These are phyloP conservation scores for Sakesphorus luctuosus DNA, from an alignment of 2,113 vertebrate species.

Conservation along the genomic window DNA sequence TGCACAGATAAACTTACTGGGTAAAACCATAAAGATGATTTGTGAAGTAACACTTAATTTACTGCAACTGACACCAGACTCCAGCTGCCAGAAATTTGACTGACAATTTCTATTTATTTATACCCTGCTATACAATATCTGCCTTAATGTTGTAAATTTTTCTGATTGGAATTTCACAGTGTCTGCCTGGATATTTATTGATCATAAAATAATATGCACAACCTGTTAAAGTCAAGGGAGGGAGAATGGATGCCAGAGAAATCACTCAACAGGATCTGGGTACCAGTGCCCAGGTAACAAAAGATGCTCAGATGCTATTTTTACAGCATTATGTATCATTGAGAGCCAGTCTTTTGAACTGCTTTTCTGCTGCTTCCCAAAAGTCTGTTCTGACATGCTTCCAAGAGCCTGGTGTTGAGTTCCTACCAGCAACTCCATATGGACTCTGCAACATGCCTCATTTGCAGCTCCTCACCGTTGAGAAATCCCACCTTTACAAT, in stretches of 20 bases:
- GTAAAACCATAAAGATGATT: constrained; percentile 70
- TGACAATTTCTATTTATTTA: constrained; percentile 80
- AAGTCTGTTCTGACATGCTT: constrained; percentile 10
- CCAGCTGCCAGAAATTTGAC: constrained; percentile 72
- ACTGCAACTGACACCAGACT: constrained; percentile 58
- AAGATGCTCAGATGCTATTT: constrained; percentile 30
- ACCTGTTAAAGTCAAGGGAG: constrained; percentile 4
- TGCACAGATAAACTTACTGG: constrained; percentile 14
- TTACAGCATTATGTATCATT: background rate
- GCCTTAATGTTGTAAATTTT: constrained; percentile 76
- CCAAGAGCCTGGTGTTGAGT: constrained; percentile 33
- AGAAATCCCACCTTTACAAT: constrained; percentile 47
- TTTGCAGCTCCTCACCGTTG: constrained; percentile 37
- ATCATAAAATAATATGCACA: constrained; percentile 49
- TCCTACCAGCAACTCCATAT: constrained; percentile 52
- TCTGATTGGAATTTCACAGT: constrained; percentile 76
- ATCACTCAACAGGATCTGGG: background rate
- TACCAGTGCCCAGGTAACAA: background rate
- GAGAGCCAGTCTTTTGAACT: constrained; percentile 21
- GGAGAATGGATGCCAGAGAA: background rate
- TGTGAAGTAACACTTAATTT: constrained; percentile 70
- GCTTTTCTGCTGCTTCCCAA: background rate
- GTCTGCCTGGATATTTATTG: constrained; percentile 70
- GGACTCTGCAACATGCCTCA: constrained; percentile 39
- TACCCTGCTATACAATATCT: constrained; percentile 70